These are phyloP conservation scores for Prunella himalayana DNA, from an alignment of 2,113 vertebrate genomes.

Conservation along the genomic window DNA sequence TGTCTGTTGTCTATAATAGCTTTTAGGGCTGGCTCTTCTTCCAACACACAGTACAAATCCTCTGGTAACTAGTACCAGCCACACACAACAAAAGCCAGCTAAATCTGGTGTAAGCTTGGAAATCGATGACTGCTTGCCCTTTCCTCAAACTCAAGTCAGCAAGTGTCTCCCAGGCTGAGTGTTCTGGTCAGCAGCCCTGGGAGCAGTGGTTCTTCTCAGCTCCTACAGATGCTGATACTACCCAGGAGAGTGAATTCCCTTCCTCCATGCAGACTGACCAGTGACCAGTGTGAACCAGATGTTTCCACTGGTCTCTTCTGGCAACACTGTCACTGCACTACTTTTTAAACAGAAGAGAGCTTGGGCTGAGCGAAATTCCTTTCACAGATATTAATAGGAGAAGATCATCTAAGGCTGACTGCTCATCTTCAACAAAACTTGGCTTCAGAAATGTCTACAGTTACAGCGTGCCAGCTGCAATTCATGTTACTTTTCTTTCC, in stretches of 20 bases:
- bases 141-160: neutral
- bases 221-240: neutral
- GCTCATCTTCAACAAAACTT: neutral
- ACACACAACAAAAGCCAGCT: constrained; percentile 34
- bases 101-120: neutral
- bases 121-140: neutral
- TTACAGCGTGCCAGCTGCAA: neutral
- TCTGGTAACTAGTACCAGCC: constrained; percentile 52
- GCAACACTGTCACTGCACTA: neutral
- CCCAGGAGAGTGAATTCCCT: neutral
- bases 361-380: neutral
- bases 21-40: constrained; percentile 49
- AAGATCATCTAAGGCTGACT: neutral
- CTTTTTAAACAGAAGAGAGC: neutral
- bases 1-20: constrained; percentile 39
- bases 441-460: neutral
- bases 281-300: neutral
- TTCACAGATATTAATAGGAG: neutral
- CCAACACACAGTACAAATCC: constrained; percentile 53
- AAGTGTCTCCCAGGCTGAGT: neutral
- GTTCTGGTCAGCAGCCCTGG: neutral
- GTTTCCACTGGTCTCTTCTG: neutral
- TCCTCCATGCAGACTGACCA: neutral
- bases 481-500: neutral
- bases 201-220: neutral